Evolutionary conservation across 2,113 vertebrate genomes (phyloP).

Genomic region (Ochotona curzoniae): DNA sequence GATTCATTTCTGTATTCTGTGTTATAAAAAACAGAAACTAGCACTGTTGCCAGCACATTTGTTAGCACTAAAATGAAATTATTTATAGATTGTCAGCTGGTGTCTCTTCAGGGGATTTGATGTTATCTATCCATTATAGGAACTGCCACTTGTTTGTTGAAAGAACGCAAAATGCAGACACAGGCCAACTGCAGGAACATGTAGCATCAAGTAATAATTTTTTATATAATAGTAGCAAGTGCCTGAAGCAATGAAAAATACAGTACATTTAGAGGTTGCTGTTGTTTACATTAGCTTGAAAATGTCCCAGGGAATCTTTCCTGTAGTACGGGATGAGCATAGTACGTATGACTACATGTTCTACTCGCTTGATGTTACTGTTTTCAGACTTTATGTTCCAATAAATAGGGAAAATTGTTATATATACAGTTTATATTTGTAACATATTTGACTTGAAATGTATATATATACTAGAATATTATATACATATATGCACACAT

Average conservation of each 20-base stretch:
- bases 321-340: background rate
- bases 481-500: too few relatives aligned
- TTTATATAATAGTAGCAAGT: background rate
- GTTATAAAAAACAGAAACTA: background rate
- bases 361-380: constrained; percentile 11
- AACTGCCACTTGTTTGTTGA: background rate
- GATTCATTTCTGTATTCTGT: background rate
- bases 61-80: constrained; percentile 12
- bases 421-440: too few relatives aligned
- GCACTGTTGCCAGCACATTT: background rate
- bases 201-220: background rate
- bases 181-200: background rate
- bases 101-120: background rate
- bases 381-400: background rate
- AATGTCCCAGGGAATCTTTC: background rate
- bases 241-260: background rate
- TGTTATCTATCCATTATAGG: background rate
- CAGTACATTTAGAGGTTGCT: background rate
- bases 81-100: background rate
- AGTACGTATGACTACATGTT: constrained; percentile 17
- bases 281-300: background rate
- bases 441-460: too few relatives aligned
- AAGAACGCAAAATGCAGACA: constrained; percentile 21
- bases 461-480: too few relatives aligned
- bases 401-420: too few relatives aligned